Percentiles rank a stretch among this genome's conserved stretches.
Conservation (phyloP, 2,888 invertebrate genomes). For the Thelaira solivaga region DNA sequence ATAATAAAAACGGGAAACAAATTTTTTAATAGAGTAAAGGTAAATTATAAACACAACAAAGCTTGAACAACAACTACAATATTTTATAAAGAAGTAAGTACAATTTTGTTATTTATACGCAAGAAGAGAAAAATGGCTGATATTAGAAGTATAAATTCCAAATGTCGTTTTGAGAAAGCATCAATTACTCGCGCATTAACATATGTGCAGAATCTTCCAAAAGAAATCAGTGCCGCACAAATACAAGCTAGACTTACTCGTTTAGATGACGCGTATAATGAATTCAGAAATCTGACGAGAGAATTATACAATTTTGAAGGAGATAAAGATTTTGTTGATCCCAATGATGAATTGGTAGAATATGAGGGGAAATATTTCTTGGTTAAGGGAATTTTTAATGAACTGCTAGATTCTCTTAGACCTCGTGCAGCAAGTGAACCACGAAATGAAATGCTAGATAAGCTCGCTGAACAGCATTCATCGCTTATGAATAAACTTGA, state of each 20-base stretch:
- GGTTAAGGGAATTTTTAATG: neutral
- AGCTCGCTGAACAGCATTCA: too few species aligned
- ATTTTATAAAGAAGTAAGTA: too few species aligned
- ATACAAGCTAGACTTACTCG: neutral
- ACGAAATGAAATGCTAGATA: neutral
- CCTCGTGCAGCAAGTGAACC: neutral
- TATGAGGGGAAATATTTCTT: slow-evolving; percentile 18
- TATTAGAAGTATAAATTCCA: neutral
- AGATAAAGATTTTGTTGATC: neutral
- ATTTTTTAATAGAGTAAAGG: too few species aligned
- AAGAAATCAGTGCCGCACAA: neutral
- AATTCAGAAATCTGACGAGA: neutral
- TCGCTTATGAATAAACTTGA: too few species aligned
- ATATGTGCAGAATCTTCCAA: slow-evolving; percentile 1
- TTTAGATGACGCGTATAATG: neutral
- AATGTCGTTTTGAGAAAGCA: neutral
- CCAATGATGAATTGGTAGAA: neutral
- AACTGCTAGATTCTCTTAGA: neutral
- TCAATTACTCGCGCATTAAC: slow-evolving; percentile 9
- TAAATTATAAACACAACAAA: too few species aligned
- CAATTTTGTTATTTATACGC: neutral
- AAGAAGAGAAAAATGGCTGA: neutral
- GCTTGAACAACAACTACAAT: too few species aligned
- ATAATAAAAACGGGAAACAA: too few species aligned
- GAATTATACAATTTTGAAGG: neutral